A percentile compares a stretch with the other conserved stretches of the same genome.
Evolutionary conservation across 30 jellyfish, hydroid and myxozoan genomes (phyloP).

Genomic region (Pseudorhiza aurosa): DNA sequence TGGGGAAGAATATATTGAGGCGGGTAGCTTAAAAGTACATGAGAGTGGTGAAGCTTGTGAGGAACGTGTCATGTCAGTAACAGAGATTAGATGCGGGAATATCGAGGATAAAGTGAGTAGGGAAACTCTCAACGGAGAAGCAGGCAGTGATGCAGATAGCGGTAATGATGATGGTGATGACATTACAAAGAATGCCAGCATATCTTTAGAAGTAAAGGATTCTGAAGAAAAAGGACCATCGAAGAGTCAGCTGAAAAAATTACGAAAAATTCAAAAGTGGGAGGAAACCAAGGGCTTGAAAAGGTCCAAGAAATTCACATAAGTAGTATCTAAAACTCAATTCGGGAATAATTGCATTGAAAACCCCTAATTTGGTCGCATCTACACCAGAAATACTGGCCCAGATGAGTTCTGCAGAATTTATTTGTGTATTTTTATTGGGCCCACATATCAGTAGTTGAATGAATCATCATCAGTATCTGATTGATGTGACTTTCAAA

Average conservation of each 20-base stretch:
- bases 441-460: too few species aligned
- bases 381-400: too few species aligned
- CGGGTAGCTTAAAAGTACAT: not conserved
- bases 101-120: too few species aligned
- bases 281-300: constrained; percentile 37
- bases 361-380: too few species aligned
- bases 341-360: too few species aligned
- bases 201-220: not conserved
- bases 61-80: not conserved
- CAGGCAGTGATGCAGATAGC: not conserved
- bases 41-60: not conserved
- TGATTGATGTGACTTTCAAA: too few species aligned
- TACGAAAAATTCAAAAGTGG: constrained; percentile 62
- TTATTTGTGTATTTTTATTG: too few species aligned
- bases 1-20: not conserved
- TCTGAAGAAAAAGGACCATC: constrained; percentile 18
- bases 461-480: too few species aligned
- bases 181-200: not conserved
- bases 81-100: not conserved
- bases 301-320: too few species aligned
- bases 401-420: too few species aligned
- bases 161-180: constrained; percentile 5
- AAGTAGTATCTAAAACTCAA: too few species aligned
- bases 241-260: constrained; percentile 68
- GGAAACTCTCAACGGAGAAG: too few species aligned